Evolutionary conservation across 2,888 invertebrate genomes (phyloP).

Genomic region (Chymomyza procnemis): DNA sequence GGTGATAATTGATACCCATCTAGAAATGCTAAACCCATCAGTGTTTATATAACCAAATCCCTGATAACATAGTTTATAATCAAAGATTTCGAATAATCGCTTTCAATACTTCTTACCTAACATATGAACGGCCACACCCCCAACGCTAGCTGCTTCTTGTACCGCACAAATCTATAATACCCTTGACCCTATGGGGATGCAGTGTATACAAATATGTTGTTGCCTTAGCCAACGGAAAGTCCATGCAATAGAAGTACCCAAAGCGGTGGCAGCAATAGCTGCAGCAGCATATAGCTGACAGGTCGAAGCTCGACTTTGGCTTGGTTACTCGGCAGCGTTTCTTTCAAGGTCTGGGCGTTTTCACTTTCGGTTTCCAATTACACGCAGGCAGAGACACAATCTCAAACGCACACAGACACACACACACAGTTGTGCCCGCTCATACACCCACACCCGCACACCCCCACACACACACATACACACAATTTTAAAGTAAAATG

Average conservation of each 20-base stretch:
- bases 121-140: conserved; percentile 10
- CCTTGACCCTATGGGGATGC: neutral
- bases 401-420: conserved; percentile 6
- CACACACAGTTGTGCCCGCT: neutral
- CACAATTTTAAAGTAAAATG: conserved; percentile 35
- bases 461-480: conserved; percentile 20
- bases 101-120: neutral
- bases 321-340: conserved; percentile 24
- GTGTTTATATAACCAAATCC: too few species aligned
- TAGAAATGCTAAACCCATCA: too few species aligned
- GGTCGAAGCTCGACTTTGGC: neutral
- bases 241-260: neutral
- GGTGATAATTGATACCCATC: too few species aligned
- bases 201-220: neutral
- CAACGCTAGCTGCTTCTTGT: neutral
- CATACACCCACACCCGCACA: conserved; percentile 13
- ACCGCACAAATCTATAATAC: too few species aligned
- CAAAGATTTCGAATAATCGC: too few species aligned
- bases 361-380: conserved; percentile 72
- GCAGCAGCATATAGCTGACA: neutral
- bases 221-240: neutral
- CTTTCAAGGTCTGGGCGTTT: conserved; percentile 68
- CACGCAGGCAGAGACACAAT: conserved; percentile 36
- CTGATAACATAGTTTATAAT: too few species aligned
- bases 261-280: neutral